Evolutionary conservation across 2,113 vertebrate genomes (phyloP).

Genomic region (Paraplagusia blochii): DNA sequence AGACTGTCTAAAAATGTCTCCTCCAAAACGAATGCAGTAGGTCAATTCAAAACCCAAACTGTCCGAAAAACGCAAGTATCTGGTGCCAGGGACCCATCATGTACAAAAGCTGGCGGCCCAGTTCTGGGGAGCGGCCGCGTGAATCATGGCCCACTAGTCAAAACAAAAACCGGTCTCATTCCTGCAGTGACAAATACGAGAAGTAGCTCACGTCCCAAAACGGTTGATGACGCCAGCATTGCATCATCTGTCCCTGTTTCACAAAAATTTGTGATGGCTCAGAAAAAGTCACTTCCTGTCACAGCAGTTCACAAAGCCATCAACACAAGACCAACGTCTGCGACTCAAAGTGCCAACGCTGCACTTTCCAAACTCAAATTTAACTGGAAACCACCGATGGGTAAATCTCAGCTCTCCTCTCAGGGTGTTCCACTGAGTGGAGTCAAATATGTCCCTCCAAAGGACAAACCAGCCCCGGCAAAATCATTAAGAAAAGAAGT

Average conservation of each 20-base stretch:
- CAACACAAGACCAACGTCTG: neutral
- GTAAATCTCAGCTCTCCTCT: slow-evolving; percentile 5
- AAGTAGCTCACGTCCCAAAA: neutral
- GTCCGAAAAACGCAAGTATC: neutral
- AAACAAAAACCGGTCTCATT: slow-evolving; percentile 57
- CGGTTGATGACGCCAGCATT: neutral
- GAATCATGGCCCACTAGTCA: slow-evolving; percentile 43
- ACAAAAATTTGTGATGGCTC: neutral
- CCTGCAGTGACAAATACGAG: slow-evolving; percentile 44
- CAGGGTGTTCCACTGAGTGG: neutral
- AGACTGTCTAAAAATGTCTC: fast-evolving
- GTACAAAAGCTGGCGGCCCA: neutral
- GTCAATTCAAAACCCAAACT: slow-evolving; percentile 7
- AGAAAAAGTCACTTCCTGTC: slow-evolving; percentile 4
- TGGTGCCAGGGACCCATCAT: neutral
- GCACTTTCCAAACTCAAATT: slow-evolving; percentile 5
- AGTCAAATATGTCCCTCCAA: slow-evolving; percentile 6
- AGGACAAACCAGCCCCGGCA: neutral
- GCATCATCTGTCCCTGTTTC: neutral
- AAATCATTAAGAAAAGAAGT: neutral
- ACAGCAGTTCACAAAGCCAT: neutral
- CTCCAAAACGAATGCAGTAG: slow-evolving; percentile 7
- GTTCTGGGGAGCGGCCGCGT: neutral
- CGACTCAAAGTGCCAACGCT: neutral
- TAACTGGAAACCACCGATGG: slow-evolving; percentile 5